Conservation (phyloP, 2,888 invertebrate species). For the Xestia rhomboidea region DNA sequence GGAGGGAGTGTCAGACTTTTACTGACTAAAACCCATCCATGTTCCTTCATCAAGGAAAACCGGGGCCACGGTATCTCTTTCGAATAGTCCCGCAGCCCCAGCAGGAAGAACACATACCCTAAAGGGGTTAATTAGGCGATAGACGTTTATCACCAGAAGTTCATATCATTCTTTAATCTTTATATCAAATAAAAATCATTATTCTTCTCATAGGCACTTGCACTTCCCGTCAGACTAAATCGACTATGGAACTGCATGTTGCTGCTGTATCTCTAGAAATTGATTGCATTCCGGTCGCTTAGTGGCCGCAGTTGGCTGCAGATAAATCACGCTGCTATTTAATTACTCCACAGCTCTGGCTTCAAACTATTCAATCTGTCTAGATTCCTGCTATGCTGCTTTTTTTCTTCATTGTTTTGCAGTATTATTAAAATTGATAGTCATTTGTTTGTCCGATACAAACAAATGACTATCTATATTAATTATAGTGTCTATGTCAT, state of each 20-base stretch:
- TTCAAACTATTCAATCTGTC: conserved; percentile 26
- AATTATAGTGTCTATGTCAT: not conserved
- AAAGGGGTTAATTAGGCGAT: not conserved
- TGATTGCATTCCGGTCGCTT: conserved; percentile 34
- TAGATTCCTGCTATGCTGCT: conserved; percentile 18
- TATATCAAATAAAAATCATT: not conserved
- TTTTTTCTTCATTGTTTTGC: conserved; percentile 1
- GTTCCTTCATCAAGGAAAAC: too few species aligned
- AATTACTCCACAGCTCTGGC: conserved; percentile 26
- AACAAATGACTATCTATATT: not conserved
- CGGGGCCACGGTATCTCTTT: too few species aligned
- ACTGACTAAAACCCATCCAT: too few species aligned
- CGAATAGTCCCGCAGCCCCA: too few species aligned
- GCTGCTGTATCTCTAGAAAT: too few species aligned
- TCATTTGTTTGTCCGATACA: not conserved
- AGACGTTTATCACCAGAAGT: not conserved
- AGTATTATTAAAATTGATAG: conserved; percentile 2
- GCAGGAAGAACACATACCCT: too few species aligned
- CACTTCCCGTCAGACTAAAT: not conserved
- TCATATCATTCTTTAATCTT: not conserved
- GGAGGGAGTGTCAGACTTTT: too few species aligned
- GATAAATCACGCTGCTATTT: conserved; percentile 48
- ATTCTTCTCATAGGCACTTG: not conserved
- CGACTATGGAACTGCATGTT: not conserved
- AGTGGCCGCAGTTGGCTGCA: conserved; percentile 26